Conservation (phyloP, 2,888 invertebrate species). For the Pantelozetes paolii region DNA sequence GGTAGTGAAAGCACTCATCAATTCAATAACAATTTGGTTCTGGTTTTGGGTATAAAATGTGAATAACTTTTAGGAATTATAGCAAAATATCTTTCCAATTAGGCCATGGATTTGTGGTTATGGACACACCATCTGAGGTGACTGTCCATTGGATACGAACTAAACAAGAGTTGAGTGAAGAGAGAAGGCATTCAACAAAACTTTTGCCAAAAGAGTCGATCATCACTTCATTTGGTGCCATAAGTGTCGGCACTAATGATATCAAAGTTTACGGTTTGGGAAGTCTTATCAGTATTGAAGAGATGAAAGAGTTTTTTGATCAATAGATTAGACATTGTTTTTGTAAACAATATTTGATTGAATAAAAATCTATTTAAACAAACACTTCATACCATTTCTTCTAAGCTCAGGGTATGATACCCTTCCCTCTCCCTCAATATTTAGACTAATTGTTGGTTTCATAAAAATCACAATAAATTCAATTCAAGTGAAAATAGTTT, state of each 20-base stretch:
- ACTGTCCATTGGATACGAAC: conserved; percentile 15
- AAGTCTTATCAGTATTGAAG: not conserved
- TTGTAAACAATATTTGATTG: too few species aligned
- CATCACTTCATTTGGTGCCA: not conserved
- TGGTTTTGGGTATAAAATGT: conserved; percentile 9
- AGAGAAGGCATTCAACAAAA: not conserved
- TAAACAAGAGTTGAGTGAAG: not conserved
- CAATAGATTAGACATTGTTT: too few species aligned
- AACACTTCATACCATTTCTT: too few species aligned
- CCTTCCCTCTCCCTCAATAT: too few species aligned
- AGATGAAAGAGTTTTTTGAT: not conserved
- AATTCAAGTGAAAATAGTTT: too few species aligned
- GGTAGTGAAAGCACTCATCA: not conserved
- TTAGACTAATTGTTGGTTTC: too few species aligned
- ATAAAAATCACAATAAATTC: too few species aligned
- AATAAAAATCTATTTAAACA: too few species aligned
- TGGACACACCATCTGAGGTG: not conserved
- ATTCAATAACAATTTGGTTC: not conserved
- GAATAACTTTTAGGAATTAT: not conserved
- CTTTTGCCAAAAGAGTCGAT: not conserved
- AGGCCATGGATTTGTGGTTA: conserved; percentile 21
- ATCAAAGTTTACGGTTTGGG: conserved; percentile 6
- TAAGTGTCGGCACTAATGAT: not conserved
- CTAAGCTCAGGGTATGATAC: too few species aligned
- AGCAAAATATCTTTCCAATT: too few species aligned